These are phyloP conservation scores for Calliopsis andreniformis DNA, from an alignment of 1,140 invertebrate species.

Conservation along the genomic window DNA sequence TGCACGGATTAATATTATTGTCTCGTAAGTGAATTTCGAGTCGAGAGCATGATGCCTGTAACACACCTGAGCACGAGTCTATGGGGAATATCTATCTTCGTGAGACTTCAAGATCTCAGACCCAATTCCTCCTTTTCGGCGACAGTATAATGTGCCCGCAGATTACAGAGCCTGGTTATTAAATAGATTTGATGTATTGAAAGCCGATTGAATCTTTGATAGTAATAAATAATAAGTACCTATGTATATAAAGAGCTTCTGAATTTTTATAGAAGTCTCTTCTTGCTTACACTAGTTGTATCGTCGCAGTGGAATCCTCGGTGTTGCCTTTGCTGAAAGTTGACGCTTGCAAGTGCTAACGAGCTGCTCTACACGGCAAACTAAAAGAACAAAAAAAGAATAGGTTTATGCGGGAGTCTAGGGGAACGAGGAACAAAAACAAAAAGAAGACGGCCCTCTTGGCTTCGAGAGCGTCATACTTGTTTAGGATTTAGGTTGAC, in stretches of 20 bases:
- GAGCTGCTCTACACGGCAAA: not conserved
- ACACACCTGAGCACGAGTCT: not conserved
- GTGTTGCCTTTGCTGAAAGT: too few relatives aligned
- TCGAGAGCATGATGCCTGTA: not conserved
- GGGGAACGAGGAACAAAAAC: not conserved
- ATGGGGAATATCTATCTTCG: not conserved
- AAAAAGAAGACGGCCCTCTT: not conserved
- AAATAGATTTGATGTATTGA: too few relatives aligned
- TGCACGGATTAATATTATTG: not conserved
- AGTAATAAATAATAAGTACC: too few relatives aligned
- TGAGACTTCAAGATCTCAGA: too few relatives aligned
- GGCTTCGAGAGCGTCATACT: conserved; percentile 9
- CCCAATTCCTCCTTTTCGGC: too few relatives aligned
- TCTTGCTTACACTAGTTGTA: too few relatives aligned
- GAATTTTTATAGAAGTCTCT: too few relatives aligned
- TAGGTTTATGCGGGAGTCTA: not conserved
- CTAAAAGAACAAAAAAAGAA: not conserved
- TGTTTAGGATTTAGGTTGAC: conserved; percentile 52
- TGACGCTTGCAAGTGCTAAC: conserved; percentile 1
- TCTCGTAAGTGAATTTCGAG: not conserved
- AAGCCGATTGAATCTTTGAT: too few relatives aligned
- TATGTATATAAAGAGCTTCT: too few relatives aligned
- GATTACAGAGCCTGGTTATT: too few relatives aligned
- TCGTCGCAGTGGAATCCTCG: too few relatives aligned
- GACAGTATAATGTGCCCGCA: too few relatives aligned